phyloP scores from a whole-genome alignment of 2,888 invertebrate species.

The Amaurobius ferox region DNA sequence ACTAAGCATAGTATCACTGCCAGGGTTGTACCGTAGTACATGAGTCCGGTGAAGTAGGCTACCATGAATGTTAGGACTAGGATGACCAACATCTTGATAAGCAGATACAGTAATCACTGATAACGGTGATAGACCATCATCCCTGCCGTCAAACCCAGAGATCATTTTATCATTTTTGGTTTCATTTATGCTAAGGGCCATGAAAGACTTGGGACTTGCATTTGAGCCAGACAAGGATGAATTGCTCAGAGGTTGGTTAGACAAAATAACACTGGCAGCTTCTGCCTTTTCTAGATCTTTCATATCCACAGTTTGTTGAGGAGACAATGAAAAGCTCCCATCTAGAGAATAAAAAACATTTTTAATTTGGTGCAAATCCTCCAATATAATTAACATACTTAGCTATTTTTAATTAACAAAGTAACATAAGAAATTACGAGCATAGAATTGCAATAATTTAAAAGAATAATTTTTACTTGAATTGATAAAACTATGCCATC shows the following conservation, averaged over 20 bases:
- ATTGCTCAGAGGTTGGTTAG: conserved; percentile 52
- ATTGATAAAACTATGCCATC: no score
- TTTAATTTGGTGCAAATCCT: no score
- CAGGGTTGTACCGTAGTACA: conserved; percentile 76
- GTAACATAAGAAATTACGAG: no score
- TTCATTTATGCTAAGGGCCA: conserved; percentile 59
- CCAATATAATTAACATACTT: no score
- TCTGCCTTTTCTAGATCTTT: conserved; percentile 63
- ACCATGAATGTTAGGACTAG: conserved; percentile 75
- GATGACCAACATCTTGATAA: conserved; percentile 76
- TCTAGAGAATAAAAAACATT: conserved; percentile 31
- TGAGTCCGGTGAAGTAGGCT: conserved; percentile 72
- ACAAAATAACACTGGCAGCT: conserved; percentile 44
- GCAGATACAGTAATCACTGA: conserved; percentile 75
- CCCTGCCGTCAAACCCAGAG: conserved; percentile 57
- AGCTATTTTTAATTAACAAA: no score
- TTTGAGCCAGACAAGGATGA: conserved; percentile 53
- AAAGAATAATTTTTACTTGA: no score
- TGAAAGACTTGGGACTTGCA: conserved; percentile 73
- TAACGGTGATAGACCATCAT: conserved; percentile 69
- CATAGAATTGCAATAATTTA: no score
- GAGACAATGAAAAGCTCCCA: conserved; percentile 67
- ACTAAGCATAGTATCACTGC: conserved; percentile 78
- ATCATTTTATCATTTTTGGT: conserved; percentile 72
- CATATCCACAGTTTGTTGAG: conserved; percentile 65